These are phyloP conservation scores for Ceraclea dissimilis DNA, from an alignment of 2,888 invertebrate species.

Conservation along the genomic window DNA sequence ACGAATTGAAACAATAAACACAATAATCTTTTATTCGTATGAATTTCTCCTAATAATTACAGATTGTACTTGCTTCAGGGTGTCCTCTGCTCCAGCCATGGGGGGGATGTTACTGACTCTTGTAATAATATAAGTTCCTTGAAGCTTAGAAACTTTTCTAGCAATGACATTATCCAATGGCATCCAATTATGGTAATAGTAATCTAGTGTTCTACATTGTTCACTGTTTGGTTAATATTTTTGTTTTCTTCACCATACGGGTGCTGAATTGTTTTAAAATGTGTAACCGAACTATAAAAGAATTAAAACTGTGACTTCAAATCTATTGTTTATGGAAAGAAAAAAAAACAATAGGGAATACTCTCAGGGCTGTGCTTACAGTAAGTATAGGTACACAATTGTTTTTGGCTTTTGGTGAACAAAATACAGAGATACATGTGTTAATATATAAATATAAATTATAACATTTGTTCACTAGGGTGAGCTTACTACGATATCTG, in stretches of 20 bases:
- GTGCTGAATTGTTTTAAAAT: constrained; percentile 18
- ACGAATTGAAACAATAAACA: not conserved
- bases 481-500: too few relatives aligned
- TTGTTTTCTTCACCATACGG: constrained; percentile 21
- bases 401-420: not conserved
- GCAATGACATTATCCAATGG: constrained; percentile 10
- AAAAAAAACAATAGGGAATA: too few relatives aligned
- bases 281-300: constrained; percentile 18
- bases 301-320: not conserved
- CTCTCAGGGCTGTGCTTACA: too few relatives aligned
- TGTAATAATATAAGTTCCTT: constrained; percentile 20
- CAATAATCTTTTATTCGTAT: not conserved
- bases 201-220: constrained; percentile 14
- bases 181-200: constrained; percentile 18
- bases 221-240: constrained; percentile 17
- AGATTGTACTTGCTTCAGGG: constrained; percentile 7
- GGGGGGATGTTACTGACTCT: not conserved
- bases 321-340: constrained; percentile 5
- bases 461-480: too few relatives aligned
- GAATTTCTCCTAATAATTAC: not conserved
- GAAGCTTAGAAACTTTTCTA: constrained; percentile 23
- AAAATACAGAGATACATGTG: too few relatives aligned
- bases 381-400: too few relatives aligned
- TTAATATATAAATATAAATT: too few relatives aligned
- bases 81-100: constrained; percentile 3